Evolutionary conservation across 2,888 invertebrate genomes (phyloP), one percentile per base, ranked within the genome.

Genomic region (Euspilapteryx auroguttella): DNA sequence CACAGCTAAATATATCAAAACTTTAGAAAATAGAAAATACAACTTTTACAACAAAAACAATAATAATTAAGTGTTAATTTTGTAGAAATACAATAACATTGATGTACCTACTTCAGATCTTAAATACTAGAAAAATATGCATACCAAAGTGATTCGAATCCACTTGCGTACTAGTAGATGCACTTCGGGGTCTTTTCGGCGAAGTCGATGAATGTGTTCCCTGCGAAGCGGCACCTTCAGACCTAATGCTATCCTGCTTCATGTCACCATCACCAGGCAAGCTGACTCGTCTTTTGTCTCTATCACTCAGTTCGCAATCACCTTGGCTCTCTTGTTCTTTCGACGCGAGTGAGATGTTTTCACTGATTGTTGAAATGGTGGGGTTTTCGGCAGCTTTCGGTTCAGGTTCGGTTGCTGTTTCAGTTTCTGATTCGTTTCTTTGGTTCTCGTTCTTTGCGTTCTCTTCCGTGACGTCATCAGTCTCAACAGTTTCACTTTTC

Each of bases 121-220:
- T n/a, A 14, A 12, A 17, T 24, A 25, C n/a, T 14, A 4, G 9
- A 14, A 6, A 3, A 28, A 23, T 8, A 25, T 29, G 47, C 79
- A 79, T 71, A 90, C 90, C 89, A 49, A 90, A 90, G 68, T 89
- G 86, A 76, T 87, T 86, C 25, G 86, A 85, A 61, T 91, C 90
- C 42, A 89, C 88, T 79, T 90, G 90, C 6, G 88, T 88, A 39
- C 87, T 86, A 25, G 87, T 87, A 21, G 87, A 86, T 38, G 89
- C 83, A 66, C 87, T 89, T 49, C 86, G 80, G 31, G 89, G 87
- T 62, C 87, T 75, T 58, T 85, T 84, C 34, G 86, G 86, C 17
- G 86, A 85, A 21, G 65, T 48, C 28, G 63, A 53, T 33, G 64
- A 69, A 44, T 68, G 57, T 30, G 73, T 66, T 2, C 65, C 64